These are phyloP conservation scores for Dinocampus coccinellae DNA, from an alignment of 2,888 invertebrate species.

Conservation along the genomic window DNA sequence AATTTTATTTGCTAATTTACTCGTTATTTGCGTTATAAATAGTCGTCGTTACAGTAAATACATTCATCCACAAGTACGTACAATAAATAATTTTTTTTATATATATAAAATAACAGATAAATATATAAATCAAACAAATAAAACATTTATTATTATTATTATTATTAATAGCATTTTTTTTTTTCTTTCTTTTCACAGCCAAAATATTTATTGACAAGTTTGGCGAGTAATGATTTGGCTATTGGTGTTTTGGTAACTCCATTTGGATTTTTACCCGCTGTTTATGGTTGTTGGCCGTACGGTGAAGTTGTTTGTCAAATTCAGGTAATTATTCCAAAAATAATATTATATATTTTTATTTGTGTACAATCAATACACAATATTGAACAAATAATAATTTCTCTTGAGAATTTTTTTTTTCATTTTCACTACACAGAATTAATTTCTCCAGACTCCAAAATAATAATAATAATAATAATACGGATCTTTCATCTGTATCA, in stretches of 20 bases:
- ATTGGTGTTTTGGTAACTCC: slow-evolving; percentile 89
- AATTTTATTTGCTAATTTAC: slow-evolving; percentile 83
- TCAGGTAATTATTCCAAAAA: slow-evolving; percentile 76
- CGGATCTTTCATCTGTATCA: neutral
- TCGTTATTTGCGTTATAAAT: slow-evolving; percentile 87
- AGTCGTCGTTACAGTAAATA: slow-evolving; percentile 86
- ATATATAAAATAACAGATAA: neutral
- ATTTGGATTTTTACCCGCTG: slow-evolving; percentile 85
- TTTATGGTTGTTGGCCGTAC: slow-evolving; percentile 92
- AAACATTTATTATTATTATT: neutral
- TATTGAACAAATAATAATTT: neutral
- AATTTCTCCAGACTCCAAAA: neutral
- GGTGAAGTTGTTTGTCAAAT: slow-evolving; percentile 92
- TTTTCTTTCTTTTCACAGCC: slow-evolving; percentile 74
- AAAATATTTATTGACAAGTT: slow-evolving; percentile 86
- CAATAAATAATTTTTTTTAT: neutral
- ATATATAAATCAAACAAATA: neutral
- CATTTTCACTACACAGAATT: neutral
- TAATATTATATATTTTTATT: neutral
- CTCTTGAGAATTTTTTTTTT: neutral
- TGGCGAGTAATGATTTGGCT: slow-evolving; percentile 89
- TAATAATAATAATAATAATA: neutral
- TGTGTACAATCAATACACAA: too few relatives aligned
- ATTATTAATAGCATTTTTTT: neutral
- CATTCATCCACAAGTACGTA: slow-evolving; percentile 85